These are phyloP conservation scores for Pipa parva DNA, from an alignment of 2,113 vertebrate species.

Conservation along the genomic window DNA sequence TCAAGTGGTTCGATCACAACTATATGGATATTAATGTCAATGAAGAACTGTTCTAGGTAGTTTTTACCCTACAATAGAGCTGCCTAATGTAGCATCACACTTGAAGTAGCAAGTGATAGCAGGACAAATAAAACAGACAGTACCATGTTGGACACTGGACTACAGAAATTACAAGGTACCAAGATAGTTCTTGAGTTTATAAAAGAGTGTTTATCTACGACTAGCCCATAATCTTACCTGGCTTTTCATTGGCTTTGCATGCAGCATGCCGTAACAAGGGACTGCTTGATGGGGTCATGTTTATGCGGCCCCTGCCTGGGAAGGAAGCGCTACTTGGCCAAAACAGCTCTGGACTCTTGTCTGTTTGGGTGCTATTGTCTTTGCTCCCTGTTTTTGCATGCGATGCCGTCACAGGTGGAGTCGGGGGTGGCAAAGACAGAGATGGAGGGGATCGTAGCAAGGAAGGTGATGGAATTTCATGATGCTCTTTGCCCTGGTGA, in stretches of 20 bases:
- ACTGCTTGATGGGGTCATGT: slow-evolving; percentile 55
- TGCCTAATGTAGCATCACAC: background rate
- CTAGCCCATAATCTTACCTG: slow-evolving; percentile 51
- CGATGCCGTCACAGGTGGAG: slow-evolving; percentile 44
- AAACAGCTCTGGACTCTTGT: slow-evolving; percentile 64
- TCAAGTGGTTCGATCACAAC: no score
- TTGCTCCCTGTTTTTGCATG: slow-evolving; percentile 72
- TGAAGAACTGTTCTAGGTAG: background rate
- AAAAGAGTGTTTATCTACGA: background rate
- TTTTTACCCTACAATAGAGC: background rate
- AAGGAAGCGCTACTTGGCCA: slow-evolving; percentile 60
- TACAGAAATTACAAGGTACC: no score
- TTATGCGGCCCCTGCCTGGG: slow-evolving; percentile 58
- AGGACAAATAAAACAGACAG: background rate
- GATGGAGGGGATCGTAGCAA: slow-evolving; percentile 44
- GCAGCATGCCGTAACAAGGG: slow-evolving; percentile 51
- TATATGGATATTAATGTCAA: no score
- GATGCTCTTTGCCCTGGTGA: slow-evolving; percentile 63
- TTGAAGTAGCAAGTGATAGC: background rate
- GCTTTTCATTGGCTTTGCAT: slow-evolving; percentile 54
- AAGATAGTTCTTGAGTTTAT: background rate
- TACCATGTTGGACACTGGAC: background rate
- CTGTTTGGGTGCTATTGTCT: slow-evolving; percentile 77
- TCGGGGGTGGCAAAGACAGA: slow-evolving; percentile 41
- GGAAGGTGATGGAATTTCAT: slow-evolving; percentile 44